Conservation (phyloP, 2,113 vertebrate species). For the Thomomys bottae region DNA sequence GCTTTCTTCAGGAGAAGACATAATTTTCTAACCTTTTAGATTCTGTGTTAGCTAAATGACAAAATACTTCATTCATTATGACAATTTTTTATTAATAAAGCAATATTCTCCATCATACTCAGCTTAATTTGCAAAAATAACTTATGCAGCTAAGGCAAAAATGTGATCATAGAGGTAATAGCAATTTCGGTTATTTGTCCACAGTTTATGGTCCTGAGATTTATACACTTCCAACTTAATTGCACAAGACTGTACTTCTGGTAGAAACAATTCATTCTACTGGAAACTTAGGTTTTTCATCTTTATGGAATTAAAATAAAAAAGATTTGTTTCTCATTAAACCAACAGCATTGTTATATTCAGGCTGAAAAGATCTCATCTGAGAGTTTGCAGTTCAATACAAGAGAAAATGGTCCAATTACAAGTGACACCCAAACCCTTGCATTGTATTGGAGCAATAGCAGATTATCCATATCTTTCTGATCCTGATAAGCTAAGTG, state of each 20-base stretch:
- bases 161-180: neutral
- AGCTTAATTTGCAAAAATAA: constrained; percentile 60
- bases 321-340: constrained; percentile 78
- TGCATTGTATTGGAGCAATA: constrained; percentile 34
- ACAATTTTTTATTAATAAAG: constrained; percentile 67
- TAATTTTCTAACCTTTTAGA: constrained; percentile 23
- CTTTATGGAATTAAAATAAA: constrained; percentile 69
- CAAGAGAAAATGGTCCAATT: constrained; percentile 58
- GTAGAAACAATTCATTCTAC: constrained; percentile 60
- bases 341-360: constrained; percentile 57
- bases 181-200: constrained; percentile 42
- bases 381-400: constrained; percentile 17
- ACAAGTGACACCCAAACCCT: neutral
- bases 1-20: constrained; percentile 46
- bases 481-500: constrained; percentile 3
- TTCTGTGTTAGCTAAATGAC: constrained; percentile 28
- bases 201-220: constrained; percentile 18
- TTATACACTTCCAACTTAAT: constrained; percentile 2
- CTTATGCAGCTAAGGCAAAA: constrained; percentile 41
- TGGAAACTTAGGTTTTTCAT: constrained; percentile 58
- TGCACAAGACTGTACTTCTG: constrained; percentile 14
- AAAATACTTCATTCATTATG: constrained; percentile 56
- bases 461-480: neutral
- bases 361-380: constrained; percentile 32
- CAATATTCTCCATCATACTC: constrained; percentile 39